Percentiles rank a stretch among this genome's conserved stretches.
Conservation (phyloP, 2,888 invertebrate species). For the Chrysotoxum bicinctum region DNA sequence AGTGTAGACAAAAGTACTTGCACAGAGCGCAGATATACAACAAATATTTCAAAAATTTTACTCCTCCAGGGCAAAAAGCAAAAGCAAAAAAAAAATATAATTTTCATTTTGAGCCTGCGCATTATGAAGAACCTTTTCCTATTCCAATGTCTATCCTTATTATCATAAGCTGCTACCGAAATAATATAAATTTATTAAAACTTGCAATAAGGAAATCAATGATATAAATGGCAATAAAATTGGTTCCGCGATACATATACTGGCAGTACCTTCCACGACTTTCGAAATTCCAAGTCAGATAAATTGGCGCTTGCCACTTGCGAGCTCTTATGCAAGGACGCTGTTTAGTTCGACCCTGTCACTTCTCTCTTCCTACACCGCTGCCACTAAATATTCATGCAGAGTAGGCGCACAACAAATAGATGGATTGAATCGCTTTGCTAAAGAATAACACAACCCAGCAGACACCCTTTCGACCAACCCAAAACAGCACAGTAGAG, state of each 20-base stretch:
- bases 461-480: not conserved
- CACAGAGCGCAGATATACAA: conserved; percentile 22
- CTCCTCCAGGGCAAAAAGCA: conserved; percentile 5
- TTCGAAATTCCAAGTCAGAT: conserved; percentile 10
- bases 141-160: conserved; percentile 13
- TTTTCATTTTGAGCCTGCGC: conserved; percentile 19
- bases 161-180: not conserved
- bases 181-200: not conserved
- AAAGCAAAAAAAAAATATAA: not conserved
- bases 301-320: conserved; percentile 29
- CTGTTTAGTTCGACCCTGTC: conserved; percentile 8
- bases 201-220: not conserved
- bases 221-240: not conserved
- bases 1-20: conserved; percentile 30
- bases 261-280: not conserved
- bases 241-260: not conserved
- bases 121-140: not conserved
- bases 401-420: conserved; percentile 35
- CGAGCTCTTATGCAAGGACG: conserved; percentile 56
- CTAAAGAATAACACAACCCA: not conserved
- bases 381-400: conserved; percentile 30
- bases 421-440: not conserved
- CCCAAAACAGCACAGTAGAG: not conserved
- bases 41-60: conserved; percentile 15
- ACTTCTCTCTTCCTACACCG: not conserved